Evolutionary conservation across 2,113 vertebrate genomes (phyloP), one percentile per base, ranked within the genome.

Genomic region (Sterrhoptilus dennistouni): DNA sequence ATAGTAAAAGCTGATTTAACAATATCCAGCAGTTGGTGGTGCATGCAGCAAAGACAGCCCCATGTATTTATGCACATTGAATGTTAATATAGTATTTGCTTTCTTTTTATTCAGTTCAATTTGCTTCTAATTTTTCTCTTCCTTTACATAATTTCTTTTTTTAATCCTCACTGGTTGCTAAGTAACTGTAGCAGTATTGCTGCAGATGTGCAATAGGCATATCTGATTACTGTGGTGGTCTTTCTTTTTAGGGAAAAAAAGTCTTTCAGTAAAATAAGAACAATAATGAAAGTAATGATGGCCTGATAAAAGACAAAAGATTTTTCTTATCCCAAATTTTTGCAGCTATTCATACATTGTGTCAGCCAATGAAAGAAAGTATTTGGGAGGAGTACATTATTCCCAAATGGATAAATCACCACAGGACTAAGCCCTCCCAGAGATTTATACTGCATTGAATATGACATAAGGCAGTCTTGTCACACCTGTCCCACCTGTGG

Each of bases 111-210:
- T 94, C 75, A 75, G 50, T n/a, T 95, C 75, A 83, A 28, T 90
- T 95, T 94, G 11, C 63, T 91, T 92, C 64, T 71, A 91, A 63
- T 88, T 93, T 90, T 95, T 93, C 49, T 81, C 54, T 86, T 91
- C 82, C 60, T 87, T 82, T 89, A 76, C 64, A 70, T 69, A 22
- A 54, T 77, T 81, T 83, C 47, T 35, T 65, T 77, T 83, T 82
- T 81, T 80, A 84, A 80, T 47, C 64, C 68, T 82, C 79, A 60
- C 50, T 88, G n/a, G 96, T 97, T 97, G 96, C 95, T 97, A 95
- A 95, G 96, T 94, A 97, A 97, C 97, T 54, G 57, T 66, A 87
- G 87, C 72, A 77, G 72, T 76, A 87, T 57, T 84, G 69, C 64
- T 86, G 56, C 72, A 94, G 86, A 96, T 94, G 76, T 95, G 84